A percentile compares a stretch with the other conserved stretches of the same genome.
These are phyloP conservation scores for Cavia porcellus DNA, from an alignment of 2,113 vertebrate genomes.

Conservation along the genomic window DNA sequence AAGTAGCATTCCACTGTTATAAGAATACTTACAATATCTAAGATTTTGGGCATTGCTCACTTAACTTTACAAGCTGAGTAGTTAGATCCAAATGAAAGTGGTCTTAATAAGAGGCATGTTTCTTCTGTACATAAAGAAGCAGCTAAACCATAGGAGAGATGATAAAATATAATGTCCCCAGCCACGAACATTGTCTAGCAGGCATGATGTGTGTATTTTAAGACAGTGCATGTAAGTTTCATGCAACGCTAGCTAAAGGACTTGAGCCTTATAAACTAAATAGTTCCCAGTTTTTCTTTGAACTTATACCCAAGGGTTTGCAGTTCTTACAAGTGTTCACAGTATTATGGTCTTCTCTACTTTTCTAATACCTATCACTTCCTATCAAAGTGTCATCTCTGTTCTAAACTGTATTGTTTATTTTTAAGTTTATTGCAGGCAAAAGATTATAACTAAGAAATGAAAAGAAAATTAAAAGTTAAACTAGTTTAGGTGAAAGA, in stretches of 20 bases:
- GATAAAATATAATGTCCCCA: neutral
- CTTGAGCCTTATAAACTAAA: neutral
- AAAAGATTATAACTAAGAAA: neutral
- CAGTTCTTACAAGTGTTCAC: neutral
- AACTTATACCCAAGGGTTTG: neutral
- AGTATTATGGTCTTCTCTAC: neutral
- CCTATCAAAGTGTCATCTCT: conserved; percentile 31
- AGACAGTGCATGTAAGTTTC: neutral
- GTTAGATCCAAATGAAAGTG: neutral
- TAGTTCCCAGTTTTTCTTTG: neutral
- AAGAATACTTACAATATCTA: neutral
- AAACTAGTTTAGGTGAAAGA: neutral
- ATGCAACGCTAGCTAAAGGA: neutral
- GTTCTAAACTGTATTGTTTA: conserved; percentile 44
- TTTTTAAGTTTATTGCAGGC: neutral
- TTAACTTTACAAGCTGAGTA: neutral
- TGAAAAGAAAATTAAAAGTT: conserved; percentile 30
- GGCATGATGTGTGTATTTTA: neutral
- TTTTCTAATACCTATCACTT: conserved; percentile 2
- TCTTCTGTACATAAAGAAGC: conserved; percentile 12
- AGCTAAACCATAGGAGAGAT: neutral
- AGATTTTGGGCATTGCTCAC: neutral
- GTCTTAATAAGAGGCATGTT: conserved; percentile 19
- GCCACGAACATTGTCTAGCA: neutral
- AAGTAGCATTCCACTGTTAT: neutral